phyloP scores from a whole-genome alignment of 2,113 vertebrate species.

The Eudorcas thomsonii region DNA sequence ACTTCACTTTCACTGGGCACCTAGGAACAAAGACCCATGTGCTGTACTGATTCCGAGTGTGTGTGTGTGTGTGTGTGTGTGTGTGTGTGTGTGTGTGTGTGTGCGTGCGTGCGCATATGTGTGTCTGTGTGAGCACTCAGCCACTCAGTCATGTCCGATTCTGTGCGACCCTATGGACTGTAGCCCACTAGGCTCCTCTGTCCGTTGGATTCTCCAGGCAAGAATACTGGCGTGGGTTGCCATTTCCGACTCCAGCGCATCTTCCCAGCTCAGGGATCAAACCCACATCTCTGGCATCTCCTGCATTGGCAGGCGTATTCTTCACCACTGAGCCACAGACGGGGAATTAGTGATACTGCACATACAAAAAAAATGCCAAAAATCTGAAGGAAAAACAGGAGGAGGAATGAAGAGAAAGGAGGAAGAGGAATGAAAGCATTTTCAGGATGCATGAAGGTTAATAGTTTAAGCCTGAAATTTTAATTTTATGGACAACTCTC shows the following conservation, averaged over 20 bases:
- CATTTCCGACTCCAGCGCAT: not conserved
- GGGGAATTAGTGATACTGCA: accelerated
- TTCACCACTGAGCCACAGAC: not conserved
- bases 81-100: too few relatives aligned
- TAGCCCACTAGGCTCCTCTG: not conserved
- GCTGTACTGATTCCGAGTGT: not conserved
- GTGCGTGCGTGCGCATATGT: accelerated
- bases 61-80: not conserved
- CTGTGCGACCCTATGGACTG: not conserved
- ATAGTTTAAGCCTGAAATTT: not conserved
- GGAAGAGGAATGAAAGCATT: too few relatives aligned
- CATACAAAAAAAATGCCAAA: not conserved
- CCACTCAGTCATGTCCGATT: not conserved
- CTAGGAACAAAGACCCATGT: not conserved
- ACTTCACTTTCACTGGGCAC: not conserved
- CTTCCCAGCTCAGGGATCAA: not conserved
- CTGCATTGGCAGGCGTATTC: not conserved
- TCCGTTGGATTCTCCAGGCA: not conserved
- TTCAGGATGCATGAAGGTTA: not conserved
- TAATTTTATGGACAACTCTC: not conserved
- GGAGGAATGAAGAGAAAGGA: too few relatives aligned
- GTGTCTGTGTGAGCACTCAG: not conserved
- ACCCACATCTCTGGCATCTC: not conserved
- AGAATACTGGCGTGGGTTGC: not conserved
- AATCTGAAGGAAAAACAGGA: not conserved